Evolutionary conservation across 64 coral and sea anemone genomes (phyloP), one percentile per base, ranked within the genome.

Genomic region (Anthopleura sola): DNA sequence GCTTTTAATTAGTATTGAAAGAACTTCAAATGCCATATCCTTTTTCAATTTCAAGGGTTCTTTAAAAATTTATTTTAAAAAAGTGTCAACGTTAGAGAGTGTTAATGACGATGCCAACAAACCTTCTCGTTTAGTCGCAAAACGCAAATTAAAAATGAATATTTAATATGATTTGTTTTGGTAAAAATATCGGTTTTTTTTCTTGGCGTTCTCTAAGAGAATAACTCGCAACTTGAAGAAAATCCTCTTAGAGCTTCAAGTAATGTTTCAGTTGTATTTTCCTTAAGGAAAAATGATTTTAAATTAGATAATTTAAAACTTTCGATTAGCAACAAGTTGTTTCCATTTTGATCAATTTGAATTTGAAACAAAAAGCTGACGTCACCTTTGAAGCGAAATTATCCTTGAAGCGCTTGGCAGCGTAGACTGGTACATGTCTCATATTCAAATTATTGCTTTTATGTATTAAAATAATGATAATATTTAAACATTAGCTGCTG

Each of bases 291-390:
- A 76, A 36, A 76, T 40, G n/a, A 46, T 46, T 33, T 79, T 79
- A 6, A n/a, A n/a, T 38, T 14, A 23, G 6, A 79, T 40, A 79
- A 37, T 40, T 79, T 21, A 21, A 15, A 79, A 48, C 14, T 24
- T 19, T 47, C n/a, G 37, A 79, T 40, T 47, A 79, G 76, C 76
- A 79, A 79, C 76, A 79, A 79, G 76, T 79, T 79, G 76, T 21
- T 79, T 79, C 14, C 38, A 24, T 38, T 79, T 79, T 5, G 29
- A 71, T 47, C 18, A 48, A 79, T 79, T 79, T 79, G 76, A 79
- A 79, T 79, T 44, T 79, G 76, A 38, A 79, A 44, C n/a, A 16
- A 38, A 79, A 79, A 77, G 75, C 37, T 77, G 32, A 79, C 76
- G 76, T 79, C 76, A 79, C 15, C 76, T 9, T 15, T 31, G 16